Base-by-base conservation (phyloP, 2,888 invertebrate genomes). In the Operophtera brumata region DNA sequence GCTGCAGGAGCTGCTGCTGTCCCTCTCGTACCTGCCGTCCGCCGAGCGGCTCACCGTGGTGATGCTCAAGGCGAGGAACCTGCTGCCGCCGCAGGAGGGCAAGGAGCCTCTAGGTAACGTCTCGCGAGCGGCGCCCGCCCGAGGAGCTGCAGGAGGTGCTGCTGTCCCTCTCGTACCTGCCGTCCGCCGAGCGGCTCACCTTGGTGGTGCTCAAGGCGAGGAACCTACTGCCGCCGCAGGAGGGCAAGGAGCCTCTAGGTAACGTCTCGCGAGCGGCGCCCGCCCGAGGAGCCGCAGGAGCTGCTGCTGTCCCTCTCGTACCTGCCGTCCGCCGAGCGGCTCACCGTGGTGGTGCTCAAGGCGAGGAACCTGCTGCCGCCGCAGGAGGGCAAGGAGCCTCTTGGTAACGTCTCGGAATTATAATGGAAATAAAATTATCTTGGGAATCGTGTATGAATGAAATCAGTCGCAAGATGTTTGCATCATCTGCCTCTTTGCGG, bases 11-110 rank as follows among this genome's bases (percentile, higher is more conserved):
- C 87, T 97, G 26, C 86, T 96, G 61, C 89, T 97, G 47, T 96
- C 97, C 0, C 87, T 97, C 26, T 96, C 96, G 59, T 97, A 96
- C 82, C 86, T 97, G 64, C 96, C 97, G 10, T 96, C 96, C 51
- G 97, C 97, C 1, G 96, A 96, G 78, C 91, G 96, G 47, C 91
- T 97, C 13, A 96, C 96, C 0, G 94, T 96, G 6, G 94, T 94
- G 1, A 92, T 96, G 14, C 90, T 96, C 78, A 96, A 96, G 81
- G 97, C 97, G 5, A 92, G 96, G 67, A 97, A 97, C 80, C 91
- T 97, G 49, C 93, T 95, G 70, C 92, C 94, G 11, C 92, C 94
- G 4, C 93, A 94, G 70, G 93, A 92, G 58, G 89, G 89, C 35
- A 93, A 92, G 66, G 93, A 94, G 66, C 91, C 91, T 66, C 86